Conservation (phyloP, 2,113 vertebrate species). For the Lampris incognitus region DNA sequence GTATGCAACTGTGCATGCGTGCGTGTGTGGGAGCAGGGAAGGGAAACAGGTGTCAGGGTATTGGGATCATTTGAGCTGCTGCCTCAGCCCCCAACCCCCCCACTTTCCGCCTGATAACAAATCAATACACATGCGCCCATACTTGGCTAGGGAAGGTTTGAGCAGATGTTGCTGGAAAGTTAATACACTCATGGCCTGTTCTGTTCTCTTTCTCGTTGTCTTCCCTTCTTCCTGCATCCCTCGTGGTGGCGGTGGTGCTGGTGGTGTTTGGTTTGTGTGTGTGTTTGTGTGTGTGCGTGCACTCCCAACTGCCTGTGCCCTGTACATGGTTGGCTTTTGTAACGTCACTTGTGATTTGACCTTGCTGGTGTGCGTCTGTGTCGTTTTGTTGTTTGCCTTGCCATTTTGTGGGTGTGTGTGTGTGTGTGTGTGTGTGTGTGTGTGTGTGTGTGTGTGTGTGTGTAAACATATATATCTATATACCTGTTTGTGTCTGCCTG, state of each 20-base stretch:
- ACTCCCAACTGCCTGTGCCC: slow-evolving; percentile 43
- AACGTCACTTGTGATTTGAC: slow-evolving; percentile 55
- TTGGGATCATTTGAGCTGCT: neutral
- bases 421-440: slow-evolving; percentile 8
- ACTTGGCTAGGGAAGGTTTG: slow-evolving; percentile 35
- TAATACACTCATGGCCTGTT: slow-evolving; percentile 89
- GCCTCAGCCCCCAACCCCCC: neutral
- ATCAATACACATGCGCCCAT: neutral
- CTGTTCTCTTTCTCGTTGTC: slow-evolving; percentile 86
- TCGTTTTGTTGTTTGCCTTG: slow-evolving; percentile 59
- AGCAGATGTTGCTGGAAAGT: slow-evolving; percentile 70
- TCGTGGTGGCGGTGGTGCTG: slow-evolving; percentile 75
- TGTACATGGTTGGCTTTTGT: slow-evolving; percentile 58
- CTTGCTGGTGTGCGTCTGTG: slow-evolving; percentile 47
- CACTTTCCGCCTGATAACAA: neutral
- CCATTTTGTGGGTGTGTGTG: slow-evolving; percentile 29
- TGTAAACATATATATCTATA: neutral
- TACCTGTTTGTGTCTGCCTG: slow-evolving; percentile 72
- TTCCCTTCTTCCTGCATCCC: slow-evolving; percentile 92
- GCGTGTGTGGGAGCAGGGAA: neutral
- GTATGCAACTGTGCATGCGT: no score
- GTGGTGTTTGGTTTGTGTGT: slow-evolving; percentile 34
- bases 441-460: neutral
- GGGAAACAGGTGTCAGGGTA: neutral
- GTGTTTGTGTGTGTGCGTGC: slow-evolving; percentile 46